A percentile compares a stretch with the other conserved stretches of the same genome.
Conservation (phyloP, 2,888 invertebrate species). For the Tiphia femorata region DNA sequence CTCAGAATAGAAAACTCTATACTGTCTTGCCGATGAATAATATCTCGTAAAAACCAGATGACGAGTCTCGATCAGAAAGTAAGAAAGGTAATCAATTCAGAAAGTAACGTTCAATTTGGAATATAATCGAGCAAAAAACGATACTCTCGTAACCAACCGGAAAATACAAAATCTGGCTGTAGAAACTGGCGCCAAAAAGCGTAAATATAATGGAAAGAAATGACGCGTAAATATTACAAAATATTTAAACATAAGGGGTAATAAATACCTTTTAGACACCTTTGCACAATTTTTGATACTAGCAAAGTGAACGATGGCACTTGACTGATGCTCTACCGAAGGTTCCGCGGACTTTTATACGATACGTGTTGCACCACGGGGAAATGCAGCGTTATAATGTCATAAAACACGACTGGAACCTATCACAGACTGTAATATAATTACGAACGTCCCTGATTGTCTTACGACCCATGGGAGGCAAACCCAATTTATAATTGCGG, state of each 20-base stretch:
- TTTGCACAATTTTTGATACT: constrained; percentile 21
- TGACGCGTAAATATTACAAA: not conserved
- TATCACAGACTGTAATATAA: constrained; percentile 37
- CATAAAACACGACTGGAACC: constrained; percentile 25
- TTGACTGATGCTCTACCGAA: constrained; percentile 32
- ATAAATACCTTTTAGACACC: constrained; percentile 33
- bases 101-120: too few relatives aligned
- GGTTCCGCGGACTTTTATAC: constrained; percentile 53
- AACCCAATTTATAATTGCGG: too few relatives aligned
- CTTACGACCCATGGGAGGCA: constrained; percentile 50
- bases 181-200: too few relatives aligned
- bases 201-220: too few relatives aligned
- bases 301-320: constrained; percentile 17
- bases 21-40: too few relatives aligned
- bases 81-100: too few relatives aligned
- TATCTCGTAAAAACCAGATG: too few relatives aligned
- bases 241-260: not conserved
- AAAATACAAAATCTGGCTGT: too few relatives aligned
- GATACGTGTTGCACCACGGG: constrained; percentile 17
- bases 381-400: constrained; percentile 19
- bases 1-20: too few relatives aligned
- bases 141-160: too few relatives aligned
- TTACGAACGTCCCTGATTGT: constrained; percentile 43
- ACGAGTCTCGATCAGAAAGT: too few relatives aligned
- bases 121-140: too few relatives aligned